These are phyloP conservation scores for Philereme transversata DNA, from an alignment of 2,888 invertebrate genomes.

Conservation along the genomic window DNA sequence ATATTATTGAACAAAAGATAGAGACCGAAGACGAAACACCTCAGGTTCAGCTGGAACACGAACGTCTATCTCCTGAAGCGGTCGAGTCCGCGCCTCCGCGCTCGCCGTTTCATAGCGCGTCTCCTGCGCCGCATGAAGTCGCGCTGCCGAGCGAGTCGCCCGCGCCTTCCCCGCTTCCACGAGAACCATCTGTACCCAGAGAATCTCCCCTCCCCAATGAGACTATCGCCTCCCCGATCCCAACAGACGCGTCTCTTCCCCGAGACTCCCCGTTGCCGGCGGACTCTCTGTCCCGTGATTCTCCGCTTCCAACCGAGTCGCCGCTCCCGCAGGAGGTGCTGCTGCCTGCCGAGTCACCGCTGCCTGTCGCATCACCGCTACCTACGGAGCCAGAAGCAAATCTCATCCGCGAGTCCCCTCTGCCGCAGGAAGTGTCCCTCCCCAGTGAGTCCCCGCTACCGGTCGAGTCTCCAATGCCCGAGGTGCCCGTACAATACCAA, in stretches of 20 bases:
- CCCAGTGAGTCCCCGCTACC: slow-evolving; percentile 33
- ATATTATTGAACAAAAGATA: slow-evolving; percentile 7
- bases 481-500: slow-evolving; percentile 33
- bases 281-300: slow-evolving; percentile 23
- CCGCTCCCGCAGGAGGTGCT: slow-evolving; percentile 32
- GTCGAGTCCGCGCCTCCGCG: background rate
- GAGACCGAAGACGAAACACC: slow-evolving; percentile 12
- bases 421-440: slow-evolving; percentile 28
- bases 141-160: slow-evolving; percentile 21
- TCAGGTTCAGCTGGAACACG: slow-evolving; percentile 13
- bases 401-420: slow-evolving; percentile 23
- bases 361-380: slow-evolving; percentile 25
- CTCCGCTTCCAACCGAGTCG: slow-evolving; percentile 20
- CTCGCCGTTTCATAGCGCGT: no score
- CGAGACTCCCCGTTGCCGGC: slow-evolving; percentile 34
- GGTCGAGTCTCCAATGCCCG: slow-evolving; percentile 33
- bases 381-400: slow-evolving; percentile 25
- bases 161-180: slow-evolving; percentile 18
- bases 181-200: slow-evolving; percentile 35
- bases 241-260: slow-evolving; percentile 36
- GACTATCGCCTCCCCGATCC: slow-evolving; percentile 32
- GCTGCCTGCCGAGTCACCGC: slow-evolving; percentile 12
- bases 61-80: slow-evolving; percentile 18
- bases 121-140: slow-evolving; percentile 23
- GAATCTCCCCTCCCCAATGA: slow-evolving; percentile 24